A percentile compares a stretch with the other conserved stretches of the same genome.
Conservation (phyloP, 2,888 invertebrate genomes). For the Corbicula japonica region DNA sequence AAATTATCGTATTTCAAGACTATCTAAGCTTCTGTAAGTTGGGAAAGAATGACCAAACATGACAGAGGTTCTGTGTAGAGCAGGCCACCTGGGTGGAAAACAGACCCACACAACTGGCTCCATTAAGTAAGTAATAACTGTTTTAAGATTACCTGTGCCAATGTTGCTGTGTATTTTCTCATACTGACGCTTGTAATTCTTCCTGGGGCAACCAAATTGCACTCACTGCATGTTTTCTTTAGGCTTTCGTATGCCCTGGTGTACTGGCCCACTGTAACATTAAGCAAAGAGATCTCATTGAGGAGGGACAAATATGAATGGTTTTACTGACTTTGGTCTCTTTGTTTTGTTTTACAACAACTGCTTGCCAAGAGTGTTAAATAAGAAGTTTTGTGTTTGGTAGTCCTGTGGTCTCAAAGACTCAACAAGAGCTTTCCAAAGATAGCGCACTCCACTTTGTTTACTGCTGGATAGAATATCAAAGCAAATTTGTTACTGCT, state of each 20-base stretch:
- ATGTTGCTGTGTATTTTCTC: slow-evolving; percentile 13
- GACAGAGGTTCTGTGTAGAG: background rate
- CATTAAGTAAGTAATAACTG: background rate
- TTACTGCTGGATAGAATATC: too few species aligned
- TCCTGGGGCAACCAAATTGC: background rate
- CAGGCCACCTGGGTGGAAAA: background rate
- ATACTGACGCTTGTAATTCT: slow-evolving; percentile 8
- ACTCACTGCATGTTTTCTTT: background rate
- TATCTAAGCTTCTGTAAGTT: background rate
- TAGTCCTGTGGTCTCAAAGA: too few species aligned
- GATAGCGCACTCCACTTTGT: too few species aligned
- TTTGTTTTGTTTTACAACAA: too few species aligned
- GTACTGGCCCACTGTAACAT: too few species aligned
- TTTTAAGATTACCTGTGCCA: background rate
- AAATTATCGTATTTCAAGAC: background rate
- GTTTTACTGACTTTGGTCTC: too few species aligned
- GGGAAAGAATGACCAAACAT: background rate
- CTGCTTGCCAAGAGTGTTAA: too few species aligned
- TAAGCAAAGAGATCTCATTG: too few species aligned
- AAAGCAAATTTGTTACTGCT: too few species aligned
- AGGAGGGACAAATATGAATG: too few species aligned
- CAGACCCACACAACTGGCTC: background rate
- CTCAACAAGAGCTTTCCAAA: too few species aligned
- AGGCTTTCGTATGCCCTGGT: background rate
- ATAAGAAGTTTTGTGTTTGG: too few species aligned